Base-by-base conservation (phyloP, 2,888 invertebrate species). In the Sycophila texana region DNA sequence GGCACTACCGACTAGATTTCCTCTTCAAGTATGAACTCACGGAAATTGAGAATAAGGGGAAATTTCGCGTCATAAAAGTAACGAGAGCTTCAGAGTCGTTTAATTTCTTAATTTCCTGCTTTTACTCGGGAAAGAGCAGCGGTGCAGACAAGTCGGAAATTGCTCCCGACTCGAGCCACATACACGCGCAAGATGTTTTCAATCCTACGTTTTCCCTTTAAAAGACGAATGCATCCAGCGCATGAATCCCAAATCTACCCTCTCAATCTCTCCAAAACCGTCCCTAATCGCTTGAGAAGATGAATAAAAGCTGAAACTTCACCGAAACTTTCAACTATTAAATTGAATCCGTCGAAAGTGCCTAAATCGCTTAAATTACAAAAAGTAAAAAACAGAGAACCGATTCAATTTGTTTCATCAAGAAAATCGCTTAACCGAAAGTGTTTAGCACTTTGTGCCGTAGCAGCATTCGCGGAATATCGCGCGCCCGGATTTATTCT, bases 81-180 rank as follows among this genome's bases (percentile, higher is more conserved):
- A 67, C 83, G 74, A 55, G 83, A 72, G 79, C 84, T 82, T 26
- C 49, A 68, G 63, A 72, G 68, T 81, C 74, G 60, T 84, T 71
- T 16, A 83, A 81, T 78, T 86, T 85, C 71, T 85, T 80, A 77
- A 80, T 81, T 81, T 80, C 80, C 77, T 73, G 80, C 47, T 51
- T 63, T 39, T 51, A 47, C 57, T 68, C 55, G 26, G 49, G 68
- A 14, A 49, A 39, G 47, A 63, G 26, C 18, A 47, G n/a, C 61
- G 14, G 57, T 18, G 47, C 39, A 49, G 58, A 51, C 55, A 47
- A 73, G 49, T 47, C 74, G 79, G 75, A 79, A 81, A 81, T 80
- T 82, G 65, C 66, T 55, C 74, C 39, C 58, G 30, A 57, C 53
- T 58, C 51, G 30, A 49, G 51, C 49, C 3, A 63, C 58, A 39